phyloP scores from a whole-genome alignment of 2,888 invertebrate species.

The Eupithecia centaureata region DNA sequence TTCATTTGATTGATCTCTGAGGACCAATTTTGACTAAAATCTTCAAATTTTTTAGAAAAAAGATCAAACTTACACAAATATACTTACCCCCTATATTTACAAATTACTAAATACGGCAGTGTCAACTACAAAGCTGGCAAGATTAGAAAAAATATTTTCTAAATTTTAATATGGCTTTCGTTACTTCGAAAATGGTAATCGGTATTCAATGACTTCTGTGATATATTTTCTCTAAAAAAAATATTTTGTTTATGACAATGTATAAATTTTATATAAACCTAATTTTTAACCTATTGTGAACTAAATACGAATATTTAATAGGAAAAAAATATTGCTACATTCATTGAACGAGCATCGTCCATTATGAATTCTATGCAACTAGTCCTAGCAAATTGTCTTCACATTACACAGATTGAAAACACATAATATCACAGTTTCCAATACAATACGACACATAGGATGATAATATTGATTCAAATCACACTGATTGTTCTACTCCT shows the following conservation, averaged over 20 bases:
- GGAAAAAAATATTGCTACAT: slow-evolving; percentile 63
- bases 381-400: slow-evolving; percentile 61
- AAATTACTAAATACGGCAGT: slow-evolving; percentile 73
- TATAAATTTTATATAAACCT: slow-evolving; percentile 34
- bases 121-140: slow-evolving; percentile 82
- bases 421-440: slow-evolving; percentile 83
- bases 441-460: slow-evolving; percentile 68
- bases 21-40: slow-evolving; percentile 29
- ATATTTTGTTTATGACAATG: slow-evolving; percentile 37
- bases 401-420: slow-evolving; percentile 74
- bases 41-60: slow-evolving; percentile 22
- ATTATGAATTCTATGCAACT: slow-evolving; percentile 55
- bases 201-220: slow-evolving; percentile 35
- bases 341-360: slow-evolving; percentile 57
- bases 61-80: slow-evolving; percentile 42
- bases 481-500: slow-evolving; percentile 57
- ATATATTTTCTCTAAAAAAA: slow-evolving; percentile 27
- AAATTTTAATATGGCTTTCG: slow-evolving; percentile 82
- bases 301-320: slow-evolving; percentile 64
- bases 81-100: slow-evolving; percentile 72
- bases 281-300: slow-evolving; percentile 45
- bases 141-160: slow-evolving; percentile 79
- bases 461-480: slow-evolving; percentile 55
- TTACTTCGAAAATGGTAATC: slow-evolving; percentile 70
- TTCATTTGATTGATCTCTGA: slow-evolving; percentile 31